phyloP scores from a whole-genome alignment of 2,888 invertebrate genomes.

The Fragum fragum region DNA sequence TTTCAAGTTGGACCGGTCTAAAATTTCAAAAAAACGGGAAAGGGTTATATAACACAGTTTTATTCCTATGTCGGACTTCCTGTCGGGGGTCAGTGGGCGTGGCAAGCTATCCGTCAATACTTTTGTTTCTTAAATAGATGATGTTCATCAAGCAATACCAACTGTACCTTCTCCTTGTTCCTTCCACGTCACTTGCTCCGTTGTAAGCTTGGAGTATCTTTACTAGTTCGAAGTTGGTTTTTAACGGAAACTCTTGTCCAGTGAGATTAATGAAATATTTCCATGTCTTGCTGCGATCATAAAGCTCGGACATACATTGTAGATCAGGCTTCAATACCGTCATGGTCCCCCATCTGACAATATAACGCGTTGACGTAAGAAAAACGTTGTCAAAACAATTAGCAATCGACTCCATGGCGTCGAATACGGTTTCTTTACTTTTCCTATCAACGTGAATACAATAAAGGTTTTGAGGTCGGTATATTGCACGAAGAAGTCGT shows the following conservation, averaged over 20 bases:
- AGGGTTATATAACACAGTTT: no score
- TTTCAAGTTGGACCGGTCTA: no score
- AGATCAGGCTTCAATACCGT: slow-evolving; percentile 80
- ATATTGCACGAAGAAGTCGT: slow-evolving; percentile 76
- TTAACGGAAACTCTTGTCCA: slow-evolving; percentile 80
- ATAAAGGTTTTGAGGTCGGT: slow-evolving; percentile 81
- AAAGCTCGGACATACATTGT: slow-evolving; percentile 76
- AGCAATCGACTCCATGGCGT: slow-evolving; percentile 59
- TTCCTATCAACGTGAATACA: slow-evolving; percentile 81
- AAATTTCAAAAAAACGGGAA: no score
- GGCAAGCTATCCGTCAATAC: no score
- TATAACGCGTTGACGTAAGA: slow-evolving; percentile 64
- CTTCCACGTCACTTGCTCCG: slow-evolving; percentile 82
- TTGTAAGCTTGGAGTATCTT: slow-evolving; percentile 77
- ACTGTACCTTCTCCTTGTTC: slow-evolving; percentile 70
- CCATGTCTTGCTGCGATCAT: slow-evolving; percentile 73
- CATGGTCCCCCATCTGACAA: slow-evolving; percentile 79
- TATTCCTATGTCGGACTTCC: no score
- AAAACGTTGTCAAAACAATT: slow-evolving; percentile 78
- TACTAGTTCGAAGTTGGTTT: slow-evolving; percentile 83
- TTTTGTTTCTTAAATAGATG: no score
- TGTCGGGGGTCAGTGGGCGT: no score
- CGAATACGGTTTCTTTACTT: slow-evolving; percentile 45
- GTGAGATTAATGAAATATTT: slow-evolving; percentile 78
- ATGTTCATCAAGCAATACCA: no score